Evolutionary conservation across 2,888 invertebrate species (phyloP), one percentile per base, ranked within the genome.

Genomic region (Campoplex nolae): DNA sequence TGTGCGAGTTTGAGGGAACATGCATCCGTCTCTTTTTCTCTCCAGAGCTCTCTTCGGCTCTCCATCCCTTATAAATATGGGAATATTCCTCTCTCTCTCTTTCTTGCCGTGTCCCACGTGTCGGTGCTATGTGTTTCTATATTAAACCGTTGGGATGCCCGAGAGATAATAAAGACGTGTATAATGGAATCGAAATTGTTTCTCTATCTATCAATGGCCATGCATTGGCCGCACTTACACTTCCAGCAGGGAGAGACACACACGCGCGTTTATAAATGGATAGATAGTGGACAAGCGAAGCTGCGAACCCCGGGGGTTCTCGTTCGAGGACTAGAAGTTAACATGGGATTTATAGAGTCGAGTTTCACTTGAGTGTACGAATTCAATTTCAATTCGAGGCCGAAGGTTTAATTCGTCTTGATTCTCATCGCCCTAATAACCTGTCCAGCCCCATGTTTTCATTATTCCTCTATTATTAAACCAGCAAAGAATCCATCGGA

Each of bases 161-260:
- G 88, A 89, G 90, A 93, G 93, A 93, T 94, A 94, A 93, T 94
- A 93, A 93, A 94, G 93, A 93, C 93, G 84, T 90, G 83, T 92
- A 93, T 93, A 94, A 94, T 94, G 91, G 93, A 94, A 93, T 94
- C 92, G 93, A 93, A 94, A 94, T 94, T 94, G 93, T 93, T 93
- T 93, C 93, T 93, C 92, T 94, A 93, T 94, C 93, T 94, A 93
- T 93, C 92, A 93, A 93, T 94, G 91, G 62, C 92, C 93, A 92
- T 91, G 90, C 92, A 90, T 84, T 77, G 88, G 81, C 89, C 82
- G 84, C 85, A 74, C 82, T 80, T 83, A 87, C 88, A 85, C 23
- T 23, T 23, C 38, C 38, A 6, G 9, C 42, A 7, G 3, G 6
- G 3, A 38, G 3, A 38, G 3, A 42, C 80, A 83, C 82, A 87